phyloP scores from a whole-genome alignment of 2,797 vertebrate species.

The Melopsittacus undulatus region DNA sequence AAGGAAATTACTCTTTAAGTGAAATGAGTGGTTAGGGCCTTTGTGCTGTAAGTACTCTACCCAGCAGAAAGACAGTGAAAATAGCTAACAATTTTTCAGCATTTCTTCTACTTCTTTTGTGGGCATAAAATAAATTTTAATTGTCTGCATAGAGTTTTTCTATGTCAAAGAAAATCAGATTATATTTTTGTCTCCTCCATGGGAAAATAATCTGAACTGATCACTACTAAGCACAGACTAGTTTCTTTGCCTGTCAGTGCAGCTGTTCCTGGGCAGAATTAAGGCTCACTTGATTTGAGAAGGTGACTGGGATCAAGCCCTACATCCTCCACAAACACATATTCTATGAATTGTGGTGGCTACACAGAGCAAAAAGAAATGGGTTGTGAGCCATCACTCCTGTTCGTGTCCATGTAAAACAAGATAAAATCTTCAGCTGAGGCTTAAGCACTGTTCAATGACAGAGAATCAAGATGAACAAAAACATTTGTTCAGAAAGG shows the following conservation, averaged over 20 bases:
- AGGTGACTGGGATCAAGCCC: neutral
- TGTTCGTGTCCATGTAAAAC: neutral
- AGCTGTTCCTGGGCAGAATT: neutral
- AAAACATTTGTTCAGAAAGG: neutral
- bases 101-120: neutral
- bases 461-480: accelerated
- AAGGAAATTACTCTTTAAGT: neutral
- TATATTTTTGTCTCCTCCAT: neutral
- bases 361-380: accelerated
- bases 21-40: neutral
- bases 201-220: neutral
- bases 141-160: neutral
- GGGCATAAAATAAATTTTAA: neutral
- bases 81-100: neutral
- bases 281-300: neutral
- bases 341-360: neutral
- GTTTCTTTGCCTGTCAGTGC: neutral
- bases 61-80: neutral
- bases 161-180: neutral
- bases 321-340: neutral
- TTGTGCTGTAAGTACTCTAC: neutral
- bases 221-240: neutral
- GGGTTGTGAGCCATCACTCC: neutral
- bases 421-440: neutral
- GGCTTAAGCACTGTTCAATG: neutral